Evolutionary conservation across 2,113 vertebrate genomes (phyloP).

Genomic region (Mus pahari): DNA sequence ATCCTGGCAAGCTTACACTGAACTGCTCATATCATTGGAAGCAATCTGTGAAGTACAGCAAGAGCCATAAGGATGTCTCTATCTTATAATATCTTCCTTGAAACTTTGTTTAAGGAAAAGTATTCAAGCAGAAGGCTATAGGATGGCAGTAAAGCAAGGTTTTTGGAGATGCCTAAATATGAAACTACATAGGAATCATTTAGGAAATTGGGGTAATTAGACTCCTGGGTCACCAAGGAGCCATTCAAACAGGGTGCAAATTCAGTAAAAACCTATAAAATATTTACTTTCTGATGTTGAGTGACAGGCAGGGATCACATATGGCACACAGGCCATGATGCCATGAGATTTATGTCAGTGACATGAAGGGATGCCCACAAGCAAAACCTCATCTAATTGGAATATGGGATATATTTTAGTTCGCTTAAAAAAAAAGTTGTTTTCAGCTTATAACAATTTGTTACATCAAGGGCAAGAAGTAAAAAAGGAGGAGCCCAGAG

Average conservation of each 20-base stretch:
- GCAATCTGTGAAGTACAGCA: conserved; percentile 24
- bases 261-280: conserved; percentile 26
- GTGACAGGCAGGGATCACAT: conserved; percentile 10
- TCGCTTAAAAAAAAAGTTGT: conserved; percentile 35
- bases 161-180: conserved; percentile 43
- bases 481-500: background rate
- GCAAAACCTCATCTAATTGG: background rate
- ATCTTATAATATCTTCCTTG: conserved; percentile 29
- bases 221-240: background rate
- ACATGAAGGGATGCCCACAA: background rate
- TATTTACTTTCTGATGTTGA: conserved; percentile 29
- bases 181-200: background rate
- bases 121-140: background rate
- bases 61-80: conserved; percentile 11
- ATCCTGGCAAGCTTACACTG: conserved; percentile 10
- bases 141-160: background rate
- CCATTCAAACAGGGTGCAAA: conserved; percentile 13
- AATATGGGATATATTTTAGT: background rate
- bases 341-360: background rate
- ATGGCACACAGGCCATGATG: background rate
- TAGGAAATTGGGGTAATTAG: conserved; percentile 45
- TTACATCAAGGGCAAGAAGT: background rate
- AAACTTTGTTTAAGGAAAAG: conserved; percentile 30
- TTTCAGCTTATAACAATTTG: background rate
- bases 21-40: conserved; percentile 23